Evolutionary conservation across 2,888 invertebrate genomes (phyloP).

Genomic region (Dynastes maya): DNA sequence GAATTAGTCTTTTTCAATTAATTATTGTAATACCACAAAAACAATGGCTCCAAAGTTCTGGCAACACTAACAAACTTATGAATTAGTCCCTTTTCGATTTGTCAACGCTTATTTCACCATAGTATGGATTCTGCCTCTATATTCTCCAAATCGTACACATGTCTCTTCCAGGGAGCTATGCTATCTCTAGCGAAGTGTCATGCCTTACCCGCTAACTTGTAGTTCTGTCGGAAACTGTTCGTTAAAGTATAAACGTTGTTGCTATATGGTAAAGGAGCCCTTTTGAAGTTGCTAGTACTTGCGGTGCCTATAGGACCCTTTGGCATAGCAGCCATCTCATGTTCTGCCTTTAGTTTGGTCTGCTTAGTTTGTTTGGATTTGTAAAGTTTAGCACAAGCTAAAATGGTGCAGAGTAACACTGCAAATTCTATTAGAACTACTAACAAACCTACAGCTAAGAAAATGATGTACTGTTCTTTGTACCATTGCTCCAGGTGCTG

Average conservation of each 20-base stretch:
- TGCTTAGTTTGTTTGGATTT: constrained; percentile 70
- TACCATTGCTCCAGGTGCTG: constrained; percentile 83
- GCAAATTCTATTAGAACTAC: constrained; percentile 83
- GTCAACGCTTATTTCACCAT: constrained; percentile 69
- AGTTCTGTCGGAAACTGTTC: constrained; percentile 67
- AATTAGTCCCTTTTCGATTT: background rate
- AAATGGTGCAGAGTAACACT: constrained; percentile 80
- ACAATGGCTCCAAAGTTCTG: no score
- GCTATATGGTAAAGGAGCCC: constrained; percentile 60
- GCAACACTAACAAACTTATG: background rate
- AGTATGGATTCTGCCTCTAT: constrained; percentile 76
- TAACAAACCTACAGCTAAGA: constrained; percentile 78
- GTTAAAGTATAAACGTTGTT: constrained; percentile 68
- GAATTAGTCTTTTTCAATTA: no score
- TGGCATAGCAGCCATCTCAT: constrained; percentile 38
- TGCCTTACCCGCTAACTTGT: constrained; percentile 66
- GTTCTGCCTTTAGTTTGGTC: constrained; percentile 9
- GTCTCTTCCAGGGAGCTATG: constrained; percentile 59
- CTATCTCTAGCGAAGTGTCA: constrained; percentile 67
- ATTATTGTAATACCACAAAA: no score
- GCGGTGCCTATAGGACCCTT: constrained; percentile 44
- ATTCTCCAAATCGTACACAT: constrained; percentile 69
- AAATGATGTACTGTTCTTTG: constrained; percentile 81
- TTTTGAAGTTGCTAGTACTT: constrained; percentile 37
- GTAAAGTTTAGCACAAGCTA: constrained; percentile 79